Base-by-base conservation (phyloP, 2,888 invertebrate species). In the Sphecodes monilicornis region DNA sequence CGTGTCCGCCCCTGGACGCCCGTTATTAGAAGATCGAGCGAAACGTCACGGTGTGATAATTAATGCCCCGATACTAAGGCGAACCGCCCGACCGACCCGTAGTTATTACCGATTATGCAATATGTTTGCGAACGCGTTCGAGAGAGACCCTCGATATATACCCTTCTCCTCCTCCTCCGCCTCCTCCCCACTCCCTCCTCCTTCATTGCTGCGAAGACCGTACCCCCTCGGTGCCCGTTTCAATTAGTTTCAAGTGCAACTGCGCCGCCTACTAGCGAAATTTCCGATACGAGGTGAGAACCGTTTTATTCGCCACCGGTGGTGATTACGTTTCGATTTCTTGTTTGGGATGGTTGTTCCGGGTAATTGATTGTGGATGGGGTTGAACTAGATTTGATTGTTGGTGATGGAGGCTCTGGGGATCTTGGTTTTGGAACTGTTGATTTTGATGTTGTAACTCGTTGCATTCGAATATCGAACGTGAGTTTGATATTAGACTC, bases 71-170 rank as follows among this genome's bases (percentile, higher is more conserved):
- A 87, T 86, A 86, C 84, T 68, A 73, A 76, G 78, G 74, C 66
- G 84, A 70, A 54, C 43, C 80, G 46, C 29, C 64, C 78, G 66
- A 36, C 69, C 43, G 75, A 36, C 39, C 39, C 29, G 26, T 54
- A 83, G 87, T 89, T 88, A 89, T 89, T 85, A 85, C 80, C 82
- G 82, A 81, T 89, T 86, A 88, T 78, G 89, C 82, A 82, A 88
- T 78, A 77, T 70, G 74, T 82, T 84, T 75, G 81, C 81, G 79
- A 78, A 76, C 57, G 69, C 54, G 66, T 71, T n/a, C 60, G n/a
- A 50, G n/a, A 54, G 60, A 60, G 18, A 22, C n/a, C 36, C n/a
- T 76, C 80, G 60, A 29, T 60, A 16, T n/a, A 50, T n/a, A 50
- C 50, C n/a, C 3, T n/a, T n/a, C 50, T 6, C 22, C n/a, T 50